phyloP scores from a whole-genome alignment of 1,140 invertebrate genomes.

The Eueides isabella region DNA sequence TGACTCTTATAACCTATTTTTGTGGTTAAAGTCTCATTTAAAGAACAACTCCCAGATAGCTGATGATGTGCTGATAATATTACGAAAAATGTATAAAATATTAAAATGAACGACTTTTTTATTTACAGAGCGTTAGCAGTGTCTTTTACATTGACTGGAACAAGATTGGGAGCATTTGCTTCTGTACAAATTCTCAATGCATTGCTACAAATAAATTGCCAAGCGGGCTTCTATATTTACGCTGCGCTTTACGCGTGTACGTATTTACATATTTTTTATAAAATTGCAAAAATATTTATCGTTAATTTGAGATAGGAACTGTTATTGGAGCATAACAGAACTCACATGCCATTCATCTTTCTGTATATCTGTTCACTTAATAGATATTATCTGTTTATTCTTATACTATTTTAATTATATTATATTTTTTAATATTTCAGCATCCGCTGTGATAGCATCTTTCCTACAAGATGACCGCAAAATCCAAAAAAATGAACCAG shows the following conservation, averaged over 20 bases:
- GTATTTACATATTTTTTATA: constrained; percentile 22
- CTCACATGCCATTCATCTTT: no score
- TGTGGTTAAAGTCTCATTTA: no score
- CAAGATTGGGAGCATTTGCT: constrained; percentile 50
- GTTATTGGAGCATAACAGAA: no score
- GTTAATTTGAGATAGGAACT: no score
- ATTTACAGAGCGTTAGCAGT: constrained; percentile 58
- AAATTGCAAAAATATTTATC: no score
- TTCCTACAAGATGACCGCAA: constrained; percentile 49
- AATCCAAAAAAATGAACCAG: neutral
- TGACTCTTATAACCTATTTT: no score
- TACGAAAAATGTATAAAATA: no score
- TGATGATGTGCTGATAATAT: no score
- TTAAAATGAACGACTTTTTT: no score
- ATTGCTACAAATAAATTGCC: constrained; percentile 55
- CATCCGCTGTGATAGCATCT: constrained; percentile 47
- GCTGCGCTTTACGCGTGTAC: constrained; percentile 54
- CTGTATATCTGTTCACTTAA: no score
- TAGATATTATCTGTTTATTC: no score
- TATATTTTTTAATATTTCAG: constrained; percentile 43
- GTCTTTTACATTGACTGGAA: constrained; percentile 50
- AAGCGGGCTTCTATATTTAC: constrained; percentile 59
- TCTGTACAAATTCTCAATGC: constrained; percentile 59
- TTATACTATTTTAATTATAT: neutral
- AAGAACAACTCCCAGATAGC: no score